phyloP scores from a whole-genome alignment of 2,888 invertebrate genomes.

The Linnaemya tessellans region DNA sequence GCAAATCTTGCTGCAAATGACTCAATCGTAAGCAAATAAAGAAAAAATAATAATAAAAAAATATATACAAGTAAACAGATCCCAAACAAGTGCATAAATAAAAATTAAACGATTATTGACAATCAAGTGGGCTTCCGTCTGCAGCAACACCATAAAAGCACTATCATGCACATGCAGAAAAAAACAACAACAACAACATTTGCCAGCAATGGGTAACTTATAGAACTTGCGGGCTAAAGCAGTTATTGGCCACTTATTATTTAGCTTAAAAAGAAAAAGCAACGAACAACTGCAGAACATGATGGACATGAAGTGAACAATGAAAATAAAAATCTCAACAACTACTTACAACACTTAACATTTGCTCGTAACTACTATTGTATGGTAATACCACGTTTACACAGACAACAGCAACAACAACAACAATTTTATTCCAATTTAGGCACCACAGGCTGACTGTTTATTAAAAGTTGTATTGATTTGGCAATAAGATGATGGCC shows the following conservation, averaged over 20 bases:
- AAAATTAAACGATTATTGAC: conserved; percentile 72
- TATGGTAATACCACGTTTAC: conserved; percentile 26
- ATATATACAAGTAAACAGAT: conserved; percentile 1
- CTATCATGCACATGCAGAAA: background rate
- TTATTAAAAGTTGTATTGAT: background rate
- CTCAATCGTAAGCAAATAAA: conserved; percentile 59
- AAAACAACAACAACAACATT: background rate
- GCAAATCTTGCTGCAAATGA: conserved; percentile 59
- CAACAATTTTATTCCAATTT: conserved; percentile 31
- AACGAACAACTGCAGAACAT: background rate
- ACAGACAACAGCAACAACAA: conserved; percentile 1
- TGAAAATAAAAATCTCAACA: conserved; percentile 33
- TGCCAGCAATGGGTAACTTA: background rate
- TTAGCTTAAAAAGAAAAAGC: background rate
- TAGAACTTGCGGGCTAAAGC: background rate
- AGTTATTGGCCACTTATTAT: background rate
- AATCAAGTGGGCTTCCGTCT: conserved; percentile 66
- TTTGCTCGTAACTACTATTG: background rate
- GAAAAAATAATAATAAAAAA: background rate
- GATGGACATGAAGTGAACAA: conserved; percentile 12
- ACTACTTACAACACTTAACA: background rate
- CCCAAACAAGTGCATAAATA: conserved; percentile 45
- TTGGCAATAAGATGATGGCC: background rate
- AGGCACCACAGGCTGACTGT: conserved; percentile 49
- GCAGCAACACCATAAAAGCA: conserved; percentile 6